Percentiles rank a stretch among this genome's conserved stretches.
Conservation (phyloP, 2,113 vertebrate species). For the Mandrillus leucophaeus region DNA sequence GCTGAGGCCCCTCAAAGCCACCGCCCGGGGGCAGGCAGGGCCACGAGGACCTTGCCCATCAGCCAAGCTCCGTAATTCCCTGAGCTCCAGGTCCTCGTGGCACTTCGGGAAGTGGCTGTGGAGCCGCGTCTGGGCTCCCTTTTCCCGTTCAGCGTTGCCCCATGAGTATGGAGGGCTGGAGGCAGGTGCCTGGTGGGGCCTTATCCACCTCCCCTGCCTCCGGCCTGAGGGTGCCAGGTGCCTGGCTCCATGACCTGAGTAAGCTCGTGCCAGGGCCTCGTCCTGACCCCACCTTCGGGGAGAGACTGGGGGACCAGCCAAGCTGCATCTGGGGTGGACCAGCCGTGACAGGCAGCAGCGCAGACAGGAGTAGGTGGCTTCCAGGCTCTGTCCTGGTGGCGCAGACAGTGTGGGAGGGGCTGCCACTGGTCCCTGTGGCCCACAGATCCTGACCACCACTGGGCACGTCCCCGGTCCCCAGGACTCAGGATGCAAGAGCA, state of each 20-base stretch:
- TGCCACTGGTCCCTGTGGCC: background rate
- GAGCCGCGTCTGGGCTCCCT: background rate
- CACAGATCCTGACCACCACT: background rate
- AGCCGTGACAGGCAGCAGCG: background rate
- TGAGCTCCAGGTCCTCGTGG: background rate
- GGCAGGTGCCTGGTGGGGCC: background rate
- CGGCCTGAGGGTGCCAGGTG: background rate
- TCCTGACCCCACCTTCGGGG: background rate
- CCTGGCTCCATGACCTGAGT: background rate
- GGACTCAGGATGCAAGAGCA: background rate
- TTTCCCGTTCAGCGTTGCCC: background rate
- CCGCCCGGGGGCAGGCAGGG: background rate
- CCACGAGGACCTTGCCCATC: background rate
- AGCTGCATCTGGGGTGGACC: background rate
- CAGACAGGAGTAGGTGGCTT: background rate
- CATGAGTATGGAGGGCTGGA: background rate
- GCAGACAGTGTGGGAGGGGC: background rate
- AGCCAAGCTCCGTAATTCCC: background rate
- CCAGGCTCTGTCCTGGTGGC: background rate
- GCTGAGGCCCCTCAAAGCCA: background rate
- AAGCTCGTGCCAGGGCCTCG: background rate
- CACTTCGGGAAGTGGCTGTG: background rate
- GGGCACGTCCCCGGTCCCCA: background rate
- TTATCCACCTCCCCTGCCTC: background rate
- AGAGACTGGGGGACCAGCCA: background rate